Evolutionary conservation across 1,140 invertebrate genomes (phyloP), one percentile per base, ranked within the genome.

Genomic region (Globodera rostochiensis): DNA sequence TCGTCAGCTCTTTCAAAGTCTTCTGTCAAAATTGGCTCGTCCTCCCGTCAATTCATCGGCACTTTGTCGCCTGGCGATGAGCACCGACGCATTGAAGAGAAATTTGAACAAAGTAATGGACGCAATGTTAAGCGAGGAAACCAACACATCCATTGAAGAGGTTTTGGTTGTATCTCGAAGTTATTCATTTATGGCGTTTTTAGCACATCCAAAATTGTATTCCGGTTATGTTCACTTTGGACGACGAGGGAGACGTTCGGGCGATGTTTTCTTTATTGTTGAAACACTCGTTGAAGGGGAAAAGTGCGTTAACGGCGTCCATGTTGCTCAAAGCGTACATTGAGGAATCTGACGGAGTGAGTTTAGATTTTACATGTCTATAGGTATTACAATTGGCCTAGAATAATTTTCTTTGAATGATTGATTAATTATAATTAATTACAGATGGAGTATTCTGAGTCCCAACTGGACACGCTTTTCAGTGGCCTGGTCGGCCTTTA

Each of bases 131-230:
- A 46, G 25, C 25, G 75, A 80, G n/a, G 45, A 50, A 8, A 46
- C 69, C 13, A 83, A 82, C 66, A 87, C 74, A 21, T 49, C 92
- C 7, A 92, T 93, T 77, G 94, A 95, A 90, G 90, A 25, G 92
- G 93, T 83, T 94, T 92, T 7, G 21, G 9, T 4, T 73, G 50
- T 71, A 71, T 49, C 21, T 49, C 15, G 47, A 19, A 36, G 36
- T 36, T 36, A 1, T 36, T 36, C 49, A 47, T 15, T 21, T 79
- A 47, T 7, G 15, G 46, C 7, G 19, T n/a, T 76, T 86, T 21
- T 83, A 93, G 91, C 93, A 97, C 91, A 90, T 96, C n/a, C 94
- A 95, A 86, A 95, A 98, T 90, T 98, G 96, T 90, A 94, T 96
- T 90, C 93, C 94, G 66, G 96, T 98, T 7, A 93, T 98, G 73